Conservation (phyloP, 2,888 invertebrate species). For the Emmelina monodactyla region DNA sequence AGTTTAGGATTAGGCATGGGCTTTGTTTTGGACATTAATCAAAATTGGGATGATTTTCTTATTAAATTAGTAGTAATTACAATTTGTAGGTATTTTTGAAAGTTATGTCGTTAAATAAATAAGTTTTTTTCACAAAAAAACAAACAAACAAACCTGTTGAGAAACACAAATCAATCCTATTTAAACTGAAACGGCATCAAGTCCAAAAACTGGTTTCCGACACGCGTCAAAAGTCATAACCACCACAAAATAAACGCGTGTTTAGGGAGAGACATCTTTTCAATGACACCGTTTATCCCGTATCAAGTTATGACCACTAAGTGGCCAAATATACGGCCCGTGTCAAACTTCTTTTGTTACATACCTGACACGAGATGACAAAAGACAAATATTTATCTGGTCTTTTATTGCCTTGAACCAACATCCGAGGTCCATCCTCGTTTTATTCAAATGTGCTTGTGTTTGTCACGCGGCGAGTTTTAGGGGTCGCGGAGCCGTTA, state of each 20-base stretch:
- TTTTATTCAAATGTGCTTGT: constrained; percentile 38
- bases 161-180: constrained; percentile 22
- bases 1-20: background rate
- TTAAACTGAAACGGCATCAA: constrained; percentile 10
- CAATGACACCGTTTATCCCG: constrained; percentile 24
- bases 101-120: background rate
- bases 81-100: no score
- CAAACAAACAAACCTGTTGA: constrained; percentile 22
- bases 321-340: constrained; percentile 49
- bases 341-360: constrained; percentile 45
- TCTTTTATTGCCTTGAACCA: constrained; percentile 26
- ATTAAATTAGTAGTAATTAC: background rate
- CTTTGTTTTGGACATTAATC: no score
- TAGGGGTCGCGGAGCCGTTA: no score
- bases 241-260: constrained; percentile 30
- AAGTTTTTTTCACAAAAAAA: background rate
- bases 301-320: constrained; percentile 44
- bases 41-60: no score
- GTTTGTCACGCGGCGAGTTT: constrained; percentile 13
- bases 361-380: constrained; percentile 44
- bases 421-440: constrained; percentile 57
- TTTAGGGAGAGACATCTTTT: constrained; percentile 53
- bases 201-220: constrained; percentile 34
- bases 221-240: constrained; percentile 36
- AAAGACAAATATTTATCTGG: constrained; percentile 43